A percentile compares a stretch with the other conserved stretches of the same genome.
These are phyloP conservation scores for Asteroscopus sphinx DNA, from an alignment of 2,888 invertebrate genomes.

Conservation along the genomic window DNA sequence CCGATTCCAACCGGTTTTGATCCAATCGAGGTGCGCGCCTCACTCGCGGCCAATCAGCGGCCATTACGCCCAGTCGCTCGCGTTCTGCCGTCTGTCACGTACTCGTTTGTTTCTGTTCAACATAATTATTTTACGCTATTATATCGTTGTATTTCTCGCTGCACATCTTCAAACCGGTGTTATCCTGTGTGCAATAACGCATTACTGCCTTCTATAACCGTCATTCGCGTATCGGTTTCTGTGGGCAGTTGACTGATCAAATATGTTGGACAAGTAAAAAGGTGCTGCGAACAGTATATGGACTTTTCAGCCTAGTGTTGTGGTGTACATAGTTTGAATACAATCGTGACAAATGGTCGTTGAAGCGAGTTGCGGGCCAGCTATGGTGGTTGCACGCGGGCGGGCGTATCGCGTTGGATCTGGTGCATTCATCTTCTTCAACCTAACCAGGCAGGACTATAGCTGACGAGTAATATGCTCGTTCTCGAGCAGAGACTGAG, in stretches of 20 bases:
- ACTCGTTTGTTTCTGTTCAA: constrained; percentile 67
- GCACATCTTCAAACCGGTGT: constrained; percentile 63
- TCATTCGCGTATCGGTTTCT: constrained; percentile 53
- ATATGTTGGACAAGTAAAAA: constrained; percentile 87
- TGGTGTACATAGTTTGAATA: constrained; percentile 62
- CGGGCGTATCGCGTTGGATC: constrained; percentile 77
- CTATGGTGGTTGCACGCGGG: constrained; percentile 83
- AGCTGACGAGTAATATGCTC: constrained; percentile 89
- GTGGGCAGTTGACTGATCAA: constrained; percentile 62
- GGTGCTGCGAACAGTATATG: constrained; percentile 32
- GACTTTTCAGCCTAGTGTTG: constrained; percentile 46
- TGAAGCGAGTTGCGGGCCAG: constrained; percentile 76
- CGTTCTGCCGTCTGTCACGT: constrained; percentile 69
- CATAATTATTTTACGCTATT: constrained; percentile 66
- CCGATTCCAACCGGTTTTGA: constrained; percentile 84
- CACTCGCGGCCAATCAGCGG: constrained; percentile 84
- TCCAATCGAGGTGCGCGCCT: constrained; percentile 81
- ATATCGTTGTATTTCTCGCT: constrained; percentile 58
- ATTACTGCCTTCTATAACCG: constrained; percentile 32
- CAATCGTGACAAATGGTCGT: constrained; percentile 83
- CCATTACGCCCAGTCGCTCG: constrained; percentile 77
- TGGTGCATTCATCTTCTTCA: constrained; percentile 86
- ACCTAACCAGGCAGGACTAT: constrained; percentile 86
- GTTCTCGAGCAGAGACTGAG: constrained; percentile 87
- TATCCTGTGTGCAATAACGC: constrained; percentile 60